phyloP scores from a whole-genome alignment of 2,113 vertebrate genomes.

The Grammomys dolichurus region DNA sequence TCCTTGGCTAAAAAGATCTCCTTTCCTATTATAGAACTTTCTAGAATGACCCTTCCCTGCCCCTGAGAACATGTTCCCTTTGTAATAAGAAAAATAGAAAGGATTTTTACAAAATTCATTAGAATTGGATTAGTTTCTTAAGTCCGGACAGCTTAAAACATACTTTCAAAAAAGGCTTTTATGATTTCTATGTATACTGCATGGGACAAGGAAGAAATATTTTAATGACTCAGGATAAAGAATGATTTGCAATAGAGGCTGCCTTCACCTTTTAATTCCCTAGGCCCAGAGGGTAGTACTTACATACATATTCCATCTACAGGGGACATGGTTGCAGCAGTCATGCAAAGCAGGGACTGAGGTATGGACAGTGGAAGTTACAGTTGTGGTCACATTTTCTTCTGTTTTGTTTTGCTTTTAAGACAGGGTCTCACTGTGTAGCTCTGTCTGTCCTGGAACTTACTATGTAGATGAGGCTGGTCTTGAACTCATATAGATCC shows the following conservation, averaged over 20 bases:
- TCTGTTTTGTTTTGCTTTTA: neutral
- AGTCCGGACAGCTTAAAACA: neutral
- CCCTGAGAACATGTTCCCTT: neutral
- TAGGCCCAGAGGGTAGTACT: neutral
- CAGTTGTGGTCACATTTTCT: neutral
- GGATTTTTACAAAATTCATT: neutral
- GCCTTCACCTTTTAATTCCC: neutral
- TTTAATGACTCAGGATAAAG: neutral
- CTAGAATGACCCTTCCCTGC: neutral
- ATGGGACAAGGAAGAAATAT: neutral
- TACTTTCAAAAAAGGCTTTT: neutral
- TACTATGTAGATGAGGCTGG: neutral
- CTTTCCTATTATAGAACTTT: neutral
- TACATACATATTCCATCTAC: accelerated
- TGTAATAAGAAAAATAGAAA: constrained; percentile 40
- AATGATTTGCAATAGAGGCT: too few relatives aligned
- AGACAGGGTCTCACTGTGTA: neutral
- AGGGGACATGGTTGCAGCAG: neutral
- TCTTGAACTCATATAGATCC: neutral
- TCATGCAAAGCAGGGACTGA: neutral
- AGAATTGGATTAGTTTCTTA: neutral
- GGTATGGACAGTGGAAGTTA: neutral
- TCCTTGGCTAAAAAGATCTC: neutral
- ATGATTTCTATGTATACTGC: neutral
- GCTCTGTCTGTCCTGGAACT: neutral